Conservation (phyloP, 2,113 vertebrate genomes). For the Menidia beryllina region DNA sequence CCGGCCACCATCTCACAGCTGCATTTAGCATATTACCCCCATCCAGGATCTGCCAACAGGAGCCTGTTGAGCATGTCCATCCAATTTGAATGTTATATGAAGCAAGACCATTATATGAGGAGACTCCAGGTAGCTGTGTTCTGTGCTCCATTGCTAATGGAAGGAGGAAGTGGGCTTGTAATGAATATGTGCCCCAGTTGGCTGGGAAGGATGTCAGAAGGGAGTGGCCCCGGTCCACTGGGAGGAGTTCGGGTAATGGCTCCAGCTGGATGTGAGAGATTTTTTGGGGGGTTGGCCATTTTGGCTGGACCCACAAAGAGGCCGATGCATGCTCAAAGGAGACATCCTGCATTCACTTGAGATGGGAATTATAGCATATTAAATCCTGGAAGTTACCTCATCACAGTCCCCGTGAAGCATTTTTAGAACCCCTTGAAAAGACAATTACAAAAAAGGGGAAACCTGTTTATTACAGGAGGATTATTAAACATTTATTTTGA, state of each 20-base stretch:
- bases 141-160: slow-evolving; percentile 49
- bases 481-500: background rate
- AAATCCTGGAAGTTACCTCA: slow-evolving; percentile 14
- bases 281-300: slow-evolving; percentile 44
- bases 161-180: slow-evolving; percentile 72
- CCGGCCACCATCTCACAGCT: slow-evolving; percentile 41
- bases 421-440: slow-evolving; percentile 14
- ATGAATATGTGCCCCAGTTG: slow-evolving; percentile 75
- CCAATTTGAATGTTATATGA: slow-evolving; percentile 24
- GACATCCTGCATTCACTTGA: slow-evolving; percentile 29
- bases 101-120: slow-evolving; percentile 38
- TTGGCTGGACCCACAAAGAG: slow-evolving; percentile 41
- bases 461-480: slow-evolving; percentile 2
- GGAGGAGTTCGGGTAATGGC: slow-evolving; percentile 67
- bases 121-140: slow-evolving; percentile 47
- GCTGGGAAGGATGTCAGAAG: slow-evolving; percentile 50
- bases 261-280: slow-evolving; percentile 77
- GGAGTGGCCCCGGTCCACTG: slow-evolving; percentile 53
- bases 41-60: slow-evolving; percentile 43
- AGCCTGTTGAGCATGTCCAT: slow-evolving; percentile 28
- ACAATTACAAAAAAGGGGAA: slow-evolving; percentile 8
- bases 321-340: slow-evolving; percentile 48
- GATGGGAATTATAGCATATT: slow-evolving; percentile 30
- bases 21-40: slow-evolving; percentile 43
- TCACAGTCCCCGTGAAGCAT: background rate